phyloP scores from a whole-genome alignment of 2,888 invertebrate genomes.

The Corbicula japonica region DNA sequence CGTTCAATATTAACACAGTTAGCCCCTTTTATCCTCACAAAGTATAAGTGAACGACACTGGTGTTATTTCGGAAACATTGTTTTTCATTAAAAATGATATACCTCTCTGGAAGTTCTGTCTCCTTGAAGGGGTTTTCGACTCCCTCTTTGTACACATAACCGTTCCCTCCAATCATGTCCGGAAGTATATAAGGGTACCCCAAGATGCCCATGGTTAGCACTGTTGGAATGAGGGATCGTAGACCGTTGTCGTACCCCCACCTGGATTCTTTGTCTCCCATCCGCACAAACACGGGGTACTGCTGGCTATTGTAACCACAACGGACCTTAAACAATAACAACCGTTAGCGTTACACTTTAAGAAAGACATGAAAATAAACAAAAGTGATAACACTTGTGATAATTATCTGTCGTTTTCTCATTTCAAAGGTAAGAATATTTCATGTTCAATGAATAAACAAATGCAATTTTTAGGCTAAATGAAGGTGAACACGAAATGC shows the following conservation, averaged over 20 bases:
- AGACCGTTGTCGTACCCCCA: constrained; percentile 94
- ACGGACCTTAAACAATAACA: constrained; percentile 89
- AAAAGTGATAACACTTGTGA: no score
- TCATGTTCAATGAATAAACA: no score
- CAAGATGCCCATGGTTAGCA: constrained; percentile 89
- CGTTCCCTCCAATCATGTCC: constrained; percentile 96
- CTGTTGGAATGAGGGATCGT: constrained; percentile 93
- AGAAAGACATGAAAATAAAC: background rate
- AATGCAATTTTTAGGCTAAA: no score
- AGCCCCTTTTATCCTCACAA: no score
- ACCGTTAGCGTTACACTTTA: background rate
- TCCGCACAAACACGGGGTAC: constrained; percentile 91
- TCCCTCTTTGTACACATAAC: constrained; percentile 66
- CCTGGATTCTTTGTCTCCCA: constrained; percentile 94
- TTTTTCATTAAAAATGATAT: no score
- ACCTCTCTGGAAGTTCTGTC: constrained; percentile 71
- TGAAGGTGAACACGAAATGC: no score
- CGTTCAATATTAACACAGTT: no score
- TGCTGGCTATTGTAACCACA: constrained; percentile 82
- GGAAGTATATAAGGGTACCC: constrained; percentile 97
- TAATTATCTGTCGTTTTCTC: no score
- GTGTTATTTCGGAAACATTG: no score
- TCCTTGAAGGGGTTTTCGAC: constrained; percentile 64
- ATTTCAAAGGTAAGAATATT: no score
- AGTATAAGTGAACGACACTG: no score